Evolutionary conservation across 1,140 invertebrate genomes (phyloP), one percentile per base, ranked within the genome.

Genomic region (Heliconius eleuchia): DNA sequence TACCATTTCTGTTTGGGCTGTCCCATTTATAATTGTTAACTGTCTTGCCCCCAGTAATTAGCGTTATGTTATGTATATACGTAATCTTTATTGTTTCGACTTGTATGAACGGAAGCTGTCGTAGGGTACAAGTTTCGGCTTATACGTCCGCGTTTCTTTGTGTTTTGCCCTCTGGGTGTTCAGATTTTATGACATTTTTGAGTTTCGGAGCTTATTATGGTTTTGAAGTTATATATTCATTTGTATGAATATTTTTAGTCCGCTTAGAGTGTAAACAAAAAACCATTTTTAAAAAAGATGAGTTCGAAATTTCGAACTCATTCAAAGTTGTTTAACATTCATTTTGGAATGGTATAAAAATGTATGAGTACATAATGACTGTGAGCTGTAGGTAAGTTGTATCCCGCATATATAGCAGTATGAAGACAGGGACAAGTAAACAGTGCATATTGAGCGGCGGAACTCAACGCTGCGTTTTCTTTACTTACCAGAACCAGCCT

Each of bases 11-110:
- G 3, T 30, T 30, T 1, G 5, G 27, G 23, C 60, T 6, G 27
- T 30, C 27, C 27, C 60, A 66, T 66, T 66, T 66, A 66, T 66
- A 66, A 66, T 66, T 66, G 60, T 66, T 66, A 66, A 66, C 60
- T 66, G 78, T 83, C 84, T 82, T 80, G 82, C 73, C 75, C 78
- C 78, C 79, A 76, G 82, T 87, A 88, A 88, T 88, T 88, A 88
- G 82, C 60, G 27, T 66, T 66, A 66, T 66, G 60, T 66, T 66
- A 66, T 80, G 73, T 76, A 72, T 73, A 73, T 80, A 80, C 75
- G 79, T 80, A 73, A 73, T 73, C 77, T 82, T 66, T 79, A 79
- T 78, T 75, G 76, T 76, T 76, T 76, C 74, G 74, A 71, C 74
- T 70, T 60, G 74, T 46, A 76, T 76, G 74, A 76, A 76, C 74